Conservation (phyloP, 2,888 invertebrate species). For the Diaperis boleti region DNA sequence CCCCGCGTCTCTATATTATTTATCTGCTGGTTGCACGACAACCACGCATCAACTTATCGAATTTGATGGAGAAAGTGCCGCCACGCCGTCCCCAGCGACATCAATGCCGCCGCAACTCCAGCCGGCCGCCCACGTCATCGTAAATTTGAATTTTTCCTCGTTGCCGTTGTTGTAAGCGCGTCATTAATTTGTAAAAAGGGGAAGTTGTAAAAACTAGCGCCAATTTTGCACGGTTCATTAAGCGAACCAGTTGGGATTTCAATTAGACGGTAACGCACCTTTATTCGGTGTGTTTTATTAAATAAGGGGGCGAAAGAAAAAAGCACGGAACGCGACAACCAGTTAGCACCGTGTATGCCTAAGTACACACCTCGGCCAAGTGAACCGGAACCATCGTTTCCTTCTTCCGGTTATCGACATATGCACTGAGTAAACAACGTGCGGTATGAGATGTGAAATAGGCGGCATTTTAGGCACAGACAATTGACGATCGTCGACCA, state of each 20-base stretch:
- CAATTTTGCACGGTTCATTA: constrained; percentile 57
- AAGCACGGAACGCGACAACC: constrained; percentile 51
- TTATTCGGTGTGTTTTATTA: constrained; percentile 55
- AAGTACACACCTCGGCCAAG: constrained; percentile 54
- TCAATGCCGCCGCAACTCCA: constrained; percentile 24
- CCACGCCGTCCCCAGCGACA: constrained; percentile 39
- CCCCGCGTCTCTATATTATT: constrained; percentile 56
- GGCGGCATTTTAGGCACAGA: neutral
- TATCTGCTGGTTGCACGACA: constrained; percentile 55
- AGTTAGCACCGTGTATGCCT: constrained; percentile 51
- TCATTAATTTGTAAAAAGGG: constrained; percentile 33
- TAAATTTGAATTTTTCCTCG: constrained; percentile 33
- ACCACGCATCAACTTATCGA: constrained; percentile 54
- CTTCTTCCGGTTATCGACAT: constrained; percentile 58
- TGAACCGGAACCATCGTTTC: constrained; percentile 55
- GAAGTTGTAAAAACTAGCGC: constrained; percentile 44
- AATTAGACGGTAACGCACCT: constrained; percentile 57
- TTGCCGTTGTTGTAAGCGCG: constrained; percentile 27
- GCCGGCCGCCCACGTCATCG: constrained; percentile 21
- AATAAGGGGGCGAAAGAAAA: constrained; percentile 57
- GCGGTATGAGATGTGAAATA: constrained; percentile 14
- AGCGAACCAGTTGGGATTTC: constrained; percentile 59
- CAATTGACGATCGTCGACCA: constrained; percentile 27
- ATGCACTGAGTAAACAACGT: constrained; percentile 45
- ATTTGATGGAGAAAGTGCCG: constrained; percentile 53